These are phyloP conservation scores for Goniozus legneri DNA, from an alignment of 1,140 invertebrate species.

Conservation along the genomic window DNA sequence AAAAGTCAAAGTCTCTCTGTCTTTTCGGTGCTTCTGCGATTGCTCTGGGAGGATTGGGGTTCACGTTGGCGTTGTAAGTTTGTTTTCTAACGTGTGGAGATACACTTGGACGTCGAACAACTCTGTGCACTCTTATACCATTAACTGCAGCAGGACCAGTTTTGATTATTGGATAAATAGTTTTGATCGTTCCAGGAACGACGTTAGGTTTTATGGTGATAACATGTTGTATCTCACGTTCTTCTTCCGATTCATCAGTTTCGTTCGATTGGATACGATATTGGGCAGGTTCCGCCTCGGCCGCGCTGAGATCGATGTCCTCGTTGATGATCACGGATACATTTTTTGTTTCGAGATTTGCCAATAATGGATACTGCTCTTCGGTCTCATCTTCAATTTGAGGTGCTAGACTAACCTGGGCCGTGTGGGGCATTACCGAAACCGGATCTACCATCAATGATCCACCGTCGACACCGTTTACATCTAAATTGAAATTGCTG, in stretches of 20 bases:
- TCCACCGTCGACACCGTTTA: constrained; percentile 68
- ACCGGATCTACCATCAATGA: constrained; percentile 78
- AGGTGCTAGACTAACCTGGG: constrained; percentile 54
- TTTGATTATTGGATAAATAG: constrained; percentile 37
- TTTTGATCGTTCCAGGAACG: constrained; percentile 23
- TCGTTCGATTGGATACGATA: too few species aligned
- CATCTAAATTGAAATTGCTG: constrained; percentile 64
- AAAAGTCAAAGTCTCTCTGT: constrained; percentile 40
- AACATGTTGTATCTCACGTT: constrained; percentile 22
- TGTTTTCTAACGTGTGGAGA: constrained; percentile 47
- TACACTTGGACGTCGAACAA: constrained; percentile 32
- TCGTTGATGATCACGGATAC: constrained; percentile 18
- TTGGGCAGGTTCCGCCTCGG: too few species aligned
- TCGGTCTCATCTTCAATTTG: too few species aligned
- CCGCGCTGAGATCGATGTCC: constrained; percentile 28
- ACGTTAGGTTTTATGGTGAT: constrained; percentile 17
- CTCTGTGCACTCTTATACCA: constrained; percentile 49
- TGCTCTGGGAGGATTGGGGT: constrained; percentile 38
- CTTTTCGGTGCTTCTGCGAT: constrained; percentile 33
- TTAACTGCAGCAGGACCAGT: constrained; percentile 17
- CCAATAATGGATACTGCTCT: constrained; percentile 35
- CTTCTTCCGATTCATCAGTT: constrained; percentile 37
- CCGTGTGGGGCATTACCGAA: constrained; percentile 63
- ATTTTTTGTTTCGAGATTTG: constrained; percentile 19
- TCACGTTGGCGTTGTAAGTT: constrained; percentile 51